These are phyloP conservation scores for Cliona cf. orientalis DNA, from an alignment of 37 sponge, comb jelly and placozoan genomes.

Conservation along the genomic window DNA sequence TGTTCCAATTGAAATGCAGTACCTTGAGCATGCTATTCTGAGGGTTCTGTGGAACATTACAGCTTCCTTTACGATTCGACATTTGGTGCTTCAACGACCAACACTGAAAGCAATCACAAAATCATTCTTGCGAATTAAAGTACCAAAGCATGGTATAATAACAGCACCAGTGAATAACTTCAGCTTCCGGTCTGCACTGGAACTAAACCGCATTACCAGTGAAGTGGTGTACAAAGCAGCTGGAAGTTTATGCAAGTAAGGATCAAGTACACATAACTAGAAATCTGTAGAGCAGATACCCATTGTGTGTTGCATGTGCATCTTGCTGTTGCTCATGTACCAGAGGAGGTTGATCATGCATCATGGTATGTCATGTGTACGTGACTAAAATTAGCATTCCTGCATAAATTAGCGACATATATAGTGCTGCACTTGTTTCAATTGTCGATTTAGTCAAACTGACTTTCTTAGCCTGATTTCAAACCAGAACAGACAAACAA, in stretches of 20 bases:
- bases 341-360: too few relatives aligned
- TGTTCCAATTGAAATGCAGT: constrained; percentile 11
- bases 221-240: constrained; percentile 22
- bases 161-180: background rate
- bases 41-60: constrained; percentile 14
- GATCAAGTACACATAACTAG: background rate
- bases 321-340: too few relatives aligned
- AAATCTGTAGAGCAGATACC: too few relatives aligned
- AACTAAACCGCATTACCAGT: background rate
- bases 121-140: constrained; percentile 13
- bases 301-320: too few relatives aligned
- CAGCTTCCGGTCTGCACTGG: background rate
- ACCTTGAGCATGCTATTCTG: constrained; percentile 13
- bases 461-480: too few relatives aligned
- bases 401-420: too few relatives aligned
- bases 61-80: background rate
- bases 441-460: too few relatives aligned
- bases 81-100: background rate
- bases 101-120: background rate
- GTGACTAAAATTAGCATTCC: too few relatives aligned
- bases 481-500: too few relatives aligned
- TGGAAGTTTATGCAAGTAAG: constrained; percentile 33
- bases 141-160: background rate
- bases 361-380: too few relatives aligned
- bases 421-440: too few relatives aligned